Conservation (phyloP, 2,888 invertebrate genomes). For the Drosophila ezoana region DNA sequence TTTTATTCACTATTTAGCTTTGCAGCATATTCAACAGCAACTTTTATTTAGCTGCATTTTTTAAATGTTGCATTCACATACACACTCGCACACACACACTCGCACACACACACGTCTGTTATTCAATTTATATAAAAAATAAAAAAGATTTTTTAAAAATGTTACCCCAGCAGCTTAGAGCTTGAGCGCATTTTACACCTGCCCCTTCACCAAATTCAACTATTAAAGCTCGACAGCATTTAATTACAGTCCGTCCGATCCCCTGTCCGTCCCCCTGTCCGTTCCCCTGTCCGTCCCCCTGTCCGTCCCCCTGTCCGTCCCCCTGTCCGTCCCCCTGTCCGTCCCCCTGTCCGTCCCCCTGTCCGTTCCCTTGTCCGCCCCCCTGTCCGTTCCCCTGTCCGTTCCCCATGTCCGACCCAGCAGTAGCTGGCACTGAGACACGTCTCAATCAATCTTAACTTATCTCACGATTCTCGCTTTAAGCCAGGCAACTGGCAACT, state of each 20-base stretch:
- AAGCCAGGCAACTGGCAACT: not conserved
- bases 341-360: not conserved
- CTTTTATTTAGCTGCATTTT: slow-evolving; percentile 10
- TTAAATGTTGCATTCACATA: not conserved
- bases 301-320: not conserved
- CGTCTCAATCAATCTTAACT: slow-evolving; percentile 9
- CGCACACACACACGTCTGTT: not conserved
- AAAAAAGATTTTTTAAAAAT: slow-evolving; percentile 34
- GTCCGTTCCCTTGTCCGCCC: not conserved
- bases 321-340: not conserved
- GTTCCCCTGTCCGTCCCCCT: not conserved
- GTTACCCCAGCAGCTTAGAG: not conserved
- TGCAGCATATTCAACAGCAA: slow-evolving; percentile 16
- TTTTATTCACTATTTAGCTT: slow-evolving; percentile 65
- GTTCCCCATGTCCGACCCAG: not conserved
- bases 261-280: not conserved
- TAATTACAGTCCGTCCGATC: not conserved
- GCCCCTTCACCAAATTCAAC: not conserved
- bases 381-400: not conserved
- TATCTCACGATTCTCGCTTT: slow-evolving; percentile 1
- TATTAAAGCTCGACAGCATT: not conserved
- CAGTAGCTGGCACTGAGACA: not conserved
- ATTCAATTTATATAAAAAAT: slow-evolving; percentile 61
- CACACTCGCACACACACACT: not conserved
- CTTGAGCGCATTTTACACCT: not conserved